These are phyloP conservation scores for Drosophila ezoana DNA, from an alignment of 2,888 invertebrate genomes.

Conservation along the genomic window DNA sequence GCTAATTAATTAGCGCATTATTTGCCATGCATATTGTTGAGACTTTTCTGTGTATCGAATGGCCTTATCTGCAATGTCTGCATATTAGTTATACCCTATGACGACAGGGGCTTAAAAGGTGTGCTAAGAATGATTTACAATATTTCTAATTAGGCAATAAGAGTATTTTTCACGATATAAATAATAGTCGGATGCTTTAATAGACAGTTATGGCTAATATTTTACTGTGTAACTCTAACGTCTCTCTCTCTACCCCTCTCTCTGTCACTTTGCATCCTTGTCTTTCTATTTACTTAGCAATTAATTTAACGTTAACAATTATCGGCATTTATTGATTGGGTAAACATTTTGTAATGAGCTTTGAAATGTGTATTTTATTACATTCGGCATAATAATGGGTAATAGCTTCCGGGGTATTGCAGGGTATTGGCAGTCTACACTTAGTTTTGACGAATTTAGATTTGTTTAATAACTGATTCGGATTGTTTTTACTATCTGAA, in stretches of 20 bases:
- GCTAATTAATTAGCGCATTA: conserved; percentile 66
- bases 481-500: conserved; percentile 5
- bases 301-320: background rate
- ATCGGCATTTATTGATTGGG: background rate
- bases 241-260: background rate
- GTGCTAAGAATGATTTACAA: background rate
- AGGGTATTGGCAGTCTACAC: conserved; percentile 20
- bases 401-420: background rate
- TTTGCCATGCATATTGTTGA: conserved; percentile 37
- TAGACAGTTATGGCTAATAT: background rate
- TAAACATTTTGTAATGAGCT: background rate
- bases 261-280: background rate
- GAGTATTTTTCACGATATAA: background rate
- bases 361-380: background rate
- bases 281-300: background rate
- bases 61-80: conserved; percentile 34
- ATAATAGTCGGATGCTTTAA: background rate
- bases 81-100: conserved; percentile 32
- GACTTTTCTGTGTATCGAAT: conserved; percentile 29
- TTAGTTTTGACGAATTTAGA: background rate
- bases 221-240: background rate
- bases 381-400: background rate
- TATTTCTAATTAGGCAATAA: background rate
- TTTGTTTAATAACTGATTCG: conserved; percentile 25
- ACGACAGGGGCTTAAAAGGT: background rate